phyloP scores from a whole-genome alignment of 1,140 invertebrate genomes.

The Ceratosolen solmsi region DNA sequence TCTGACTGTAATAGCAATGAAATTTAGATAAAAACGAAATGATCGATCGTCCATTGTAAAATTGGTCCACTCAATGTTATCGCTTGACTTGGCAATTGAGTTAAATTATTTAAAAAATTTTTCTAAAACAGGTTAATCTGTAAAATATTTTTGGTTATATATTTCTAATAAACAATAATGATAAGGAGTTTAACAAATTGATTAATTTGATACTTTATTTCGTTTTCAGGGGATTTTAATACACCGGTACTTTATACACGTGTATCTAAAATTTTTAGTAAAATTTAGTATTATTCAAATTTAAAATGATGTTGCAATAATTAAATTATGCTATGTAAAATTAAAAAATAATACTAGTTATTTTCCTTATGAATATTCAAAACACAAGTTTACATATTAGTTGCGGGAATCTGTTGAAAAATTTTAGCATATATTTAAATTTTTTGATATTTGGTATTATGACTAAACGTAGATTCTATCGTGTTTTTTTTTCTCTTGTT shows the following conservation, averaged over 20 bases:
- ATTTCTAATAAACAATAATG: no score
- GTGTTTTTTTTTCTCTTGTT: neutral
- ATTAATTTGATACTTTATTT: no score
- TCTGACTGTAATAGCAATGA: no score
- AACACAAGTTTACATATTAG: neutral
- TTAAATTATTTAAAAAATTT: no score
- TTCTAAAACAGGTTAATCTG: no score
- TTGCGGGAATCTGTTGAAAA: neutral
- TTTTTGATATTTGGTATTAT: neutral
- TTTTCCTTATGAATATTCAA: neutral
- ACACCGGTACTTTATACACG: neutral
- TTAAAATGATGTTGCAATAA: neutral
- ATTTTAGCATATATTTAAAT: neutral
- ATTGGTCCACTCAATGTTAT: no score
- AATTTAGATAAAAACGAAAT: no score
- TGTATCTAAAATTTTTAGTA: neutral
- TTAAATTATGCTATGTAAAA: neutral
- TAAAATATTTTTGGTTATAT: no score
- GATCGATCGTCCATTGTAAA: no score
- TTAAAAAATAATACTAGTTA: neutral
- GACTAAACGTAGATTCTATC: slow-evolving; percentile 2
- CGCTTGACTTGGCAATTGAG: no score
- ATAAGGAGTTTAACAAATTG: no score
- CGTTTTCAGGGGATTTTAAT: no score
- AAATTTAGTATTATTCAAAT: neutral